Base-by-base conservation (phyloP, 2,888 invertebrate species). In the Megastigmus dorsalis region DNA sequence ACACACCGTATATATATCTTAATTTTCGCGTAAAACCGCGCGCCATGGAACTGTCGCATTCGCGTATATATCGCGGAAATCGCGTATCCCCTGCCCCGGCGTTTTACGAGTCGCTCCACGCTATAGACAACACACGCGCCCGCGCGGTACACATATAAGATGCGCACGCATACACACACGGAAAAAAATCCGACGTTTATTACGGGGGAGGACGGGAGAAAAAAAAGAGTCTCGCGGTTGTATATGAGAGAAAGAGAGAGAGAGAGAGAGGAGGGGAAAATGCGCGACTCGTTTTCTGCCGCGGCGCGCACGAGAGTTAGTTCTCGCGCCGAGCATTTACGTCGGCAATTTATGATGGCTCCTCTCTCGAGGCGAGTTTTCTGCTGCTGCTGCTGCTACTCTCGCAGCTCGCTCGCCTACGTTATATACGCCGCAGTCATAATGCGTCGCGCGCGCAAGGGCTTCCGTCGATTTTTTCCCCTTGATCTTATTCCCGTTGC, bases 261-360 rank as follows among this genome's bases (percentile, higher is more conserved):
- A 9, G 33, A 18, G 62, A n/a, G 18, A 10, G 28, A 43, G 10
- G 18, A 5, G 30, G 15, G 5, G 13, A 52, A 15, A 52, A 30
- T 72, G 48, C 69, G 54, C 50, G 38, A 36, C 50, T 55, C 33
- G 45, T 54, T 66, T n/a, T 68, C 57, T 28, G 41, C 38, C 15
- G 52, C 52, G 18, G 52, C 50, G n/a, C n/a, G n/a, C n/a, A n/a
- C n/a, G n/a, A n/a, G n/a, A n/a, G n/a, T n/a, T n/a, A n/a, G n/a
- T n/a, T n/a, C n/a, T n/a, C 3, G 2, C 50, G 23, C 45, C 43
- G 45, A 43, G 75, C 69, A 63, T 75, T 79, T 75, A 77, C 67
- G 75, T 54, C 23, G 57, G 70, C 69, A 55, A 77, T 75, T 77
- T 76, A 74, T 71, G 70, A 68, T 50, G 54, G 52, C 72, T n/a